Evolutionary conservation across 1,140 invertebrate species (phyloP).

Genomic region (Pogonus chalceus): DNA sequence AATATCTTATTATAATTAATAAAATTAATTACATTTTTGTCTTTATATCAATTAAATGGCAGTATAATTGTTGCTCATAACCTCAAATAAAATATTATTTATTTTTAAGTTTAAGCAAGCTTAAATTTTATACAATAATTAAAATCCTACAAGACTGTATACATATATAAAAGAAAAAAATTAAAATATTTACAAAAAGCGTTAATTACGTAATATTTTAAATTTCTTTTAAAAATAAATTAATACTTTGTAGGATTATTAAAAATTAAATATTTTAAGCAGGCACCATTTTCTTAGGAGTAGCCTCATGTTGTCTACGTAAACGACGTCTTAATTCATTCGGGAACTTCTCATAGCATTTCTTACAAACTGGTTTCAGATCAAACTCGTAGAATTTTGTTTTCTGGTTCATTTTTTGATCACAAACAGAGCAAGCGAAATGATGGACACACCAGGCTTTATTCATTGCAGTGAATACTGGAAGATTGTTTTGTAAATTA

Average conservation of each 20-base stretch:
- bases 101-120: no score
- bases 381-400: constrained; percentile 99
- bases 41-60: no score
- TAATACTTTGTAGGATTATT: not conserved
- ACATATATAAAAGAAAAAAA: not conserved
- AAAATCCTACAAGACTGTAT: no score
- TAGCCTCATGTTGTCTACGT: constrained; percentile 65
- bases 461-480: constrained; percentile 95
- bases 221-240: constrained; percentile 7
- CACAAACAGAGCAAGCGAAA: constrained; percentile 97
- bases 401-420: constrained; percentile 95
- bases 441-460: constrained; percentile 99
- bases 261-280: not conserved
- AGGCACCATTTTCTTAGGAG: constrained; percentile 36
- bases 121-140: no score
- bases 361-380: constrained; percentile 95
- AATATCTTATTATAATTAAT: no score
- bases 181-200: not conserved
- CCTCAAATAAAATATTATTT: no score
- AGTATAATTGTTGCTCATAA: no score
- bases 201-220: not conserved
- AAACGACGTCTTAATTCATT: constrained; percentile 83
- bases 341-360: constrained; percentile 96
- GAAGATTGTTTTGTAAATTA: constrained; percentile 29
- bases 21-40: no score